Conservation (phyloP, 2,888 invertebrate genomes). For the Ptychoptera contaminata region DNA sequence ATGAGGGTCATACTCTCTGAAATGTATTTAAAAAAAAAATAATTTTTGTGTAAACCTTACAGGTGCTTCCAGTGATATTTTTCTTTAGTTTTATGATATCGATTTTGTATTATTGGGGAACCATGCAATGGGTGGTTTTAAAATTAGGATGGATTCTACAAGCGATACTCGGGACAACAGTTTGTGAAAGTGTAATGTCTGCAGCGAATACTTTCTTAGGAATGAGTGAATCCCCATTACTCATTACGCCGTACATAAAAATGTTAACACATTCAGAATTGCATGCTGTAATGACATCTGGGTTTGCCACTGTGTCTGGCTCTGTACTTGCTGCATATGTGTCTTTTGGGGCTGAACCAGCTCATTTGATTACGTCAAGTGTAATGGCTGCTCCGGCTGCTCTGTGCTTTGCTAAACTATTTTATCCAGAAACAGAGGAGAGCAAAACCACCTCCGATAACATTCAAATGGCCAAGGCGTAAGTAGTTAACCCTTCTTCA, state of each 20-base stretch:
- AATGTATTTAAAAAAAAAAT: not conserved
- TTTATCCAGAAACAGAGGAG: conserved; percentile 80
- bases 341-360: conserved; percentile 71
- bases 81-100: conserved; percentile 88
- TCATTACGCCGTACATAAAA: conserved; percentile 76
- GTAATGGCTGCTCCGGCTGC: conserved; percentile 96
- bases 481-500: conserved; percentile 20
- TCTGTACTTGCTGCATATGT: conserved; percentile 88
- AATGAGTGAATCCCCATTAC: conserved; percentile 78
- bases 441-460: conserved; percentile 61
- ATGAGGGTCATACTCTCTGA: too few species aligned
- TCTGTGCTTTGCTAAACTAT: conserved; percentile 73
- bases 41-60: conserved; percentile 8
- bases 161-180: conserved; percentile 64
- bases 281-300: conserved; percentile 85
- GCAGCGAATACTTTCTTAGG: conserved; percentile 92
- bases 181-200: conserved; percentile 85
- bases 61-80: conserved; percentile 79
- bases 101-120: conserved; percentile 74
- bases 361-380: conserved; percentile 80
- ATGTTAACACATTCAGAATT: conserved; percentile 76
- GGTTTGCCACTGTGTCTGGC: conserved; percentile 91
- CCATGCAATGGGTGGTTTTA: conserved; percentile 71
- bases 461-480: conserved; percentile 56
- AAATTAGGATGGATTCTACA: conserved; percentile 68